Percentiles rank a stretch among this genome's conserved stretches.
These are phyloP conservation scores for Notechis scutatus DNA, from an alignment of 2,113 vertebrate species.

Conservation along the genomic window DNA sequence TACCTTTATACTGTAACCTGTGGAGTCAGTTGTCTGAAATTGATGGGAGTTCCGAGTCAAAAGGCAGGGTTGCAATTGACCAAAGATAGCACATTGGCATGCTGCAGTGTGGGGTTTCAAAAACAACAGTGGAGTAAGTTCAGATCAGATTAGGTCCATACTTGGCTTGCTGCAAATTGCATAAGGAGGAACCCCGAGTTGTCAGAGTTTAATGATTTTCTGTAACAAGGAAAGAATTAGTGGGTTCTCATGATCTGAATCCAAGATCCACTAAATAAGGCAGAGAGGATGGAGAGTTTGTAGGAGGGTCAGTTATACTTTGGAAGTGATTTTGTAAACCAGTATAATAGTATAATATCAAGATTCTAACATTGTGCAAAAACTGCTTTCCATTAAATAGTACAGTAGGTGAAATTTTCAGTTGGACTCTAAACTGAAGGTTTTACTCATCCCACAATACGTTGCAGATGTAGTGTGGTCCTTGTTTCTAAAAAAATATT, in stretches of 20 bases:
- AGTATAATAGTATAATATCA: neutral
- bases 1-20: neutral
- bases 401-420: neutral
- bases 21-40: neutral
- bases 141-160: neutral
- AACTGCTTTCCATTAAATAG: neutral
- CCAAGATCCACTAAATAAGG: neutral
- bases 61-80: neutral
- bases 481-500: neutral
- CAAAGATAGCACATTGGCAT: neutral
- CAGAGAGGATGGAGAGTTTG: neutral
- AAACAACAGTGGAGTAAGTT: neutral
- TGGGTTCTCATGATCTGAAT: neutral
- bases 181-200: neutral
- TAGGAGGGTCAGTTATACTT: neutral
- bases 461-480: neutral
- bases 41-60: neutral
- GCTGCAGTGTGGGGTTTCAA: neutral
- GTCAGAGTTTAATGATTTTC: neutral
- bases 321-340: neutral
- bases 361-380: neutral
- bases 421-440: neutral
- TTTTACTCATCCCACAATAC: neutral
- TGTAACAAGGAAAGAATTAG: neutral
- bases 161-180: neutral